Conservation (phyloP, 2,888 invertebrate genomes). For the Merodon equestris region DNA sequence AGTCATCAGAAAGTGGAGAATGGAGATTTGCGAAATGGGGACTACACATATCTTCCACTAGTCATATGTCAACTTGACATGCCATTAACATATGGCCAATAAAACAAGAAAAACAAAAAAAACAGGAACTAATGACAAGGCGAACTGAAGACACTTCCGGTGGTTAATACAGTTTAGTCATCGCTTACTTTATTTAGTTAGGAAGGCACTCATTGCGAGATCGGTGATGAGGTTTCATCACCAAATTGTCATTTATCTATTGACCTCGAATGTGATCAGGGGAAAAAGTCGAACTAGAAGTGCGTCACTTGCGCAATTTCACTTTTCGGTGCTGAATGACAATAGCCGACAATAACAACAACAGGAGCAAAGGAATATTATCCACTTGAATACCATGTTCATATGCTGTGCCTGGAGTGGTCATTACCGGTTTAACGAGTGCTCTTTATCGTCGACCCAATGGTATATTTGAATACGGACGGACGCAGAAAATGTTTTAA, state of each 20-base stretch:
- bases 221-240: slow-evolving; percentile 43
- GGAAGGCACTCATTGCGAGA: background rate
- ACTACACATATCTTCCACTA: too few species aligned
- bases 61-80: background rate
- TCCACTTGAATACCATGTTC: slow-evolving; percentile 6
- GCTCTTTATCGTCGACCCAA: background rate
- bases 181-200: too few species aligned
- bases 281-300: too few species aligned
- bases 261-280: slow-evolving; percentile 40
- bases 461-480: background rate
- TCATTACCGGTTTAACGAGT: slow-evolving; percentile 6
- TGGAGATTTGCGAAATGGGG: too few species aligned
- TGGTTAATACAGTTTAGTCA: slow-evolving; percentile 50
- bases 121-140: slow-evolving; percentile 16
- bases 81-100: slow-evolving; percentile 29
- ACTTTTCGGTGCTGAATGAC: background rate
- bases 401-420: background rate
- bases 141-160: slow-evolving; percentile 51
- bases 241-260: slow-evolving; percentile 42
- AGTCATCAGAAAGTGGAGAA: slow-evolving; percentile 27
- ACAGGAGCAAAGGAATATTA: slow-evolving; percentile 35
- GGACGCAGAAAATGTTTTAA: background rate
- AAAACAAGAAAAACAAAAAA: too few species aligned
- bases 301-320: slow-evolving; percentile 49
- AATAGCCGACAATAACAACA: too few species aligned